phyloP scores from a whole-genome alignment of 1,140 invertebrate genomes.

The Heterodera schachtii region DNA sequence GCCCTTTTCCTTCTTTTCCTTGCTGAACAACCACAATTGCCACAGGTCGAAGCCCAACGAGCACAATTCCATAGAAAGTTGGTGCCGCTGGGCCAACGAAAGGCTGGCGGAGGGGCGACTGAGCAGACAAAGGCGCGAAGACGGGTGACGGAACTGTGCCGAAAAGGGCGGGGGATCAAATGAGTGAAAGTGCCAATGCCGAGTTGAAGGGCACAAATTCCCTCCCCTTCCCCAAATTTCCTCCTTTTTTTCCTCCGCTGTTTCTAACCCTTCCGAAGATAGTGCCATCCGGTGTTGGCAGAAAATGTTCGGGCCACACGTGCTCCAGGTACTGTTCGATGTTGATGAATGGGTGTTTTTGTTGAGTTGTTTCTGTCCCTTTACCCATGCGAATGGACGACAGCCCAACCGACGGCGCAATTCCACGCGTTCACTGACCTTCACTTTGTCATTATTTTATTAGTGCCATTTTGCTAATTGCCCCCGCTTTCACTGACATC shows the following conservation, averaged over 20 bases:
- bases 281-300: constrained; percentile 76
- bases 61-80: constrained; percentile 48
- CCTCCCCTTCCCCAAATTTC: too few species aligned
- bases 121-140: constrained; percentile 47
- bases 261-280: constrained; percentile 78
- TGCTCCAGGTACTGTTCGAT: constrained; percentile 79
- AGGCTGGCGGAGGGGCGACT: constrained; percentile 46
- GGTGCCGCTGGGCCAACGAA: constrained; percentile 46
- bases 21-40: constrained; percentile 60
- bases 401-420: constrained; percentile 81
- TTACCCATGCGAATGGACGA: constrained; percentile 85
- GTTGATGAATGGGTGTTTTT: too few species aligned
- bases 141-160: constrained; percentile 44
- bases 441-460: constrained; percentile 62
- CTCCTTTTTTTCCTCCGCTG: background rate
- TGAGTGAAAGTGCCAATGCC: constrained; percentile 27
- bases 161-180: background rate
- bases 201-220: constrained; percentile 30
- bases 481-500: background rate
- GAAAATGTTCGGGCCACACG: constrained; percentile 91
- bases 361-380: constrained; percentile 68
- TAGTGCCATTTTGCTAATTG: background rate
- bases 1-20: constrained; percentile 24
- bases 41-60: constrained; percentile 64
- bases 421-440: constrained; percentile 72